Evolutionary conservation across 37 sponge, comb jelly and placozoan genomes (phyloP), one percentile per base, ranked within the genome.

Genomic region (Ephydatia muelleri): DNA sequence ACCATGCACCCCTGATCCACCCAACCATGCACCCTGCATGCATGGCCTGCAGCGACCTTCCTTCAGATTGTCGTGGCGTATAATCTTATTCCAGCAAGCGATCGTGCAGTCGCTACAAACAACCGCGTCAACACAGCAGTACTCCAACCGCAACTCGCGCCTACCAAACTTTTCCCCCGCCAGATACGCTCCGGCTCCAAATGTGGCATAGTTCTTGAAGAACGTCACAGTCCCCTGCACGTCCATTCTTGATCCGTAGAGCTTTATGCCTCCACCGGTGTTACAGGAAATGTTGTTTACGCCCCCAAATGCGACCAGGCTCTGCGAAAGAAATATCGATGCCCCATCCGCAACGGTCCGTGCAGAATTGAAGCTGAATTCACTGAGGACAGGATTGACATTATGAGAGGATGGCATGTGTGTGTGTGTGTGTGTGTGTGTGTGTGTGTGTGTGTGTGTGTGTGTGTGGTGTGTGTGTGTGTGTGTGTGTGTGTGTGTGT

Each of bases 131-230:
- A n/a, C n/a, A n/a, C n/a, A n/a, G n/a, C n/a, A n/a, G n/a, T 9
- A 3, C 3, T 43, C 6, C 43, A 43, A 3, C 6, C 6, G 43
- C 6, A 43, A 6, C 43, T 43, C 43, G 8, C 2, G 9, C 86
- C 49, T 66, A 86, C 87, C 87, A 86, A 27, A 31, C 87, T 80
- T 34, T 81, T 38, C 25, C 79, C 87, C 37, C n/a, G 36, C 48
- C 74, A 86, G 28, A 30, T 80, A 64, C 3, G 80, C n/a, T 5
- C 81, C 87, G 4, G 81, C 87, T 21, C 87, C 87, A 72, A 70
- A 70, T 0, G 26, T 38, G 21, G 87, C 87, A 31, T 65, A 48
- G 43, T 86, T 86, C 0, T 65, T 67, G 49, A 9, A 48, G 34
- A 86, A 65, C 23, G 64, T 12, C 16, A 86, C 25, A 3, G 31